These are phyloP conservation scores for Psylliodes chrysocephalus DNA, from an alignment of 2,888 invertebrate species.

Conservation along the genomic window DNA sequence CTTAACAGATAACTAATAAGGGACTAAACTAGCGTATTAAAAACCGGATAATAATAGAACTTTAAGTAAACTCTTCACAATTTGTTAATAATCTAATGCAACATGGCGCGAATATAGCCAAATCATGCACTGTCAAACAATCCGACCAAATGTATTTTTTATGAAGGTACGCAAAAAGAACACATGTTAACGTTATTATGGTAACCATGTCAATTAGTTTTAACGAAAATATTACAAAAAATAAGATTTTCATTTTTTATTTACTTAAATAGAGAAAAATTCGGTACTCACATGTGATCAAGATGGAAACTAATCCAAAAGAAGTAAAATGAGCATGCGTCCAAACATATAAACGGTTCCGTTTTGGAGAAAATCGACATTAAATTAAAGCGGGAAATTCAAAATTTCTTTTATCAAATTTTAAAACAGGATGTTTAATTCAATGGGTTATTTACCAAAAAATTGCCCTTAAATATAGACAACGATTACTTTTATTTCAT, in stretches of 20 bases:
- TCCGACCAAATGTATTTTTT: conserved; percentile 42
- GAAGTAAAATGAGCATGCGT: conserved; percentile 80
- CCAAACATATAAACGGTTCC: conserved; percentile 54
- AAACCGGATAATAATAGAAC: not conserved
- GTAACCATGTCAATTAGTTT: conserved; percentile 34
- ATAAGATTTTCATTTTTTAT: conserved; percentile 59
- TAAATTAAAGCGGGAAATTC: conserved; percentile 46
- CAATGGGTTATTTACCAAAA: no score
- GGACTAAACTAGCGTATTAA: not conserved
- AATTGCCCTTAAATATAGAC: no score
- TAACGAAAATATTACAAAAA: conserved; percentile 20
- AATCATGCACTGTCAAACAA: conserved; percentile 63
- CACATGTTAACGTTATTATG: conserved; percentile 33
- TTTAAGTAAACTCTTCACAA: conserved; percentile 27
- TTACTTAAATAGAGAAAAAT: conserved; percentile 65
- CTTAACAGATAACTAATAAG: not conserved
- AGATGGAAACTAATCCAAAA: conserved; percentile 89
- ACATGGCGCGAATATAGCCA: conserved; percentile 68
- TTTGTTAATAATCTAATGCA: conserved; percentile 57
- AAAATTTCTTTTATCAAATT: conserved; percentile 30
- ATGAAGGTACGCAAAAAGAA: conserved; percentile 35
- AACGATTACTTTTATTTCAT: no score
- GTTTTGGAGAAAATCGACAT: conserved; percentile 43
- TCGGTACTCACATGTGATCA: conserved; percentile 89
- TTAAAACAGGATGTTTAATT: no score